phyloP scores from a whole-genome alignment of 2,797 vertebrate species.

The Esox masquinongy region DNA sequence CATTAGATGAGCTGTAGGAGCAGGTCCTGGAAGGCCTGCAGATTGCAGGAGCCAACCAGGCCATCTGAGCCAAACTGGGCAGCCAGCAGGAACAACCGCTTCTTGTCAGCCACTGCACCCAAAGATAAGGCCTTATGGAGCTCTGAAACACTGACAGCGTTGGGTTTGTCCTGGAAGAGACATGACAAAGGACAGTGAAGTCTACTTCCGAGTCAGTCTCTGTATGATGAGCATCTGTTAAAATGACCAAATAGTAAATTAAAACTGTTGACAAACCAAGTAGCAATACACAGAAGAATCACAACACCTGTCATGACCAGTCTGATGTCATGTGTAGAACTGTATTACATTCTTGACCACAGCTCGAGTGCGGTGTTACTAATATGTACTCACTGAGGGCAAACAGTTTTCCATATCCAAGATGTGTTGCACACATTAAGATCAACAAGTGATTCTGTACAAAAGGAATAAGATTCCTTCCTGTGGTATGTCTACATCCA shows the following conservation, averaged over 20 bases:
- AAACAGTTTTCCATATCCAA: not conserved
- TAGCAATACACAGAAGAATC: not conserved
- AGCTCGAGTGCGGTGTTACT: not conserved
- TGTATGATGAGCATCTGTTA: not conserved
- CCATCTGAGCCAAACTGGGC: slow-evolving; percentile 76
- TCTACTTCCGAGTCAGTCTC: not conserved
- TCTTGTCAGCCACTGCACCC: slow-evolving; percentile 57
- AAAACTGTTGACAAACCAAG: not conserved
- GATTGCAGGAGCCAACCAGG: slow-evolving; percentile 53
- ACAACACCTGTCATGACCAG: not conserved
- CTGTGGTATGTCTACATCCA: not conserved
- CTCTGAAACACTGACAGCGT: slow-evolving; percentile 75
- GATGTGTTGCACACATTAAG: not conserved
- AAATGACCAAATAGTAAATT: not conserved
- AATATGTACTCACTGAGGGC: not conserved
- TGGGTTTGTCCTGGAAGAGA: slow-evolving; percentile 75
- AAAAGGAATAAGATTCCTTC: not conserved
- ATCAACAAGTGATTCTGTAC: not conserved
- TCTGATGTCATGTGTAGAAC: not conserved
- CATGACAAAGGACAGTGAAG: not conserved
- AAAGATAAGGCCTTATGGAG: slow-evolving; percentile 81
- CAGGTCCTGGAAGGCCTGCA: slow-evolving; percentile 80
- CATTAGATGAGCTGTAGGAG: slow-evolving; percentile 81
- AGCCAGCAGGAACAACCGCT: slow-evolving; percentile 81
- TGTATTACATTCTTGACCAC: not conserved